phyloP scores from a whole-genome alignment of 2,797 vertebrate species.

The Capromys pilorides region DNA sequence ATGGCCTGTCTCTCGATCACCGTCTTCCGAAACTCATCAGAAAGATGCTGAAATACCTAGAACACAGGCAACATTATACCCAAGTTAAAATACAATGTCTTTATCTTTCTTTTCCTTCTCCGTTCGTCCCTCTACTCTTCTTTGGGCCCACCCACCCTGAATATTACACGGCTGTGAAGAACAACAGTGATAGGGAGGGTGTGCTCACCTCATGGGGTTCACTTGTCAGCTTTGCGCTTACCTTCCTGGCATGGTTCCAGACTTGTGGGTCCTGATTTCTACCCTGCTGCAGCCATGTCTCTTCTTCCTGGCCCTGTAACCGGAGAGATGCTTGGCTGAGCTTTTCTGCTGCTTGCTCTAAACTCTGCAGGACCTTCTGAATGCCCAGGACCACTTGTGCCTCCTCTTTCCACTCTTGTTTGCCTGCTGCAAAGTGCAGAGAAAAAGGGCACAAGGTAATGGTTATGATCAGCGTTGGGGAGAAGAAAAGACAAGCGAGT shows the following conservation, averaged over 20 bases:
- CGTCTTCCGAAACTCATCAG: conserved; percentile 86
- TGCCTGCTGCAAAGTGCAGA: conserved; percentile 85
- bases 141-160: background rate
- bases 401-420: conserved; percentile 90
- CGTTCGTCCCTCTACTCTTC: background rate
- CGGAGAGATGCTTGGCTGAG: conserved; percentile 85
- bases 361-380: conserved; percentile 85
- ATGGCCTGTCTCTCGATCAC: conserved; percentile 84
- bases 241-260: conserved; percentile 38
- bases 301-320: conserved; percentile 79
- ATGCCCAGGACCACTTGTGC: conserved; percentile 85
- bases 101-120: background rate
- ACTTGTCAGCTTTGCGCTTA: background rate
- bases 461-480: background rate
- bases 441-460: background rate
- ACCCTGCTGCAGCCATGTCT: conserved; percentile 66
- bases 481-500: background rate
- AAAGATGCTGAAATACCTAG: conserved; percentile 83
- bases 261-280: background rate
- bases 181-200: background rate
- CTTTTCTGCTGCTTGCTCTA: conserved; percentile 86
- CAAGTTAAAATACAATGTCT: background rate
- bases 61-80: conserved; percentile 11
- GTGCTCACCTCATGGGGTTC: background rate
- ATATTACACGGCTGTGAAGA: background rate